phyloP scores from a whole-genome alignment of 2,113 vertebrate species.

The Sisor rabdophorus region DNA sequence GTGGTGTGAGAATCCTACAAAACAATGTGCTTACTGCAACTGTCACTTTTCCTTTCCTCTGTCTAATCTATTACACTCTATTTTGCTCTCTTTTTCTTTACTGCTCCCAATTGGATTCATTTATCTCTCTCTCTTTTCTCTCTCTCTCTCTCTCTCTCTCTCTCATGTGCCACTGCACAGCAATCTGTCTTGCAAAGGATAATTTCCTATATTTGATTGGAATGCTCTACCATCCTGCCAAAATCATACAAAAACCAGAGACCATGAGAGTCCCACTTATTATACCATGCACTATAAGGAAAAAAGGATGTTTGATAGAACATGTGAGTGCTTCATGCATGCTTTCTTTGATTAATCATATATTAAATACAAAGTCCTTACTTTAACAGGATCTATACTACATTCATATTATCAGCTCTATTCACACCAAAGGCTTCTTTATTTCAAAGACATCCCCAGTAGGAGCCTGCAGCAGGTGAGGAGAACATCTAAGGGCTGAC shows the following conservation, averaged over 20 bases:
- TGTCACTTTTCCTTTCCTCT: slow-evolving; percentile 20
- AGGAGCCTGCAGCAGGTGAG: slow-evolving; percentile 16
- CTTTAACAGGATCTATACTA: slow-evolving; percentile 8
- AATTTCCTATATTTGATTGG: slow-evolving; percentile 39
- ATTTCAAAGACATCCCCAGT: slow-evolving; percentile 29
- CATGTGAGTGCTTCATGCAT: slow-evolving; percentile 5
- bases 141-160: slow-evolving; percentile 19
- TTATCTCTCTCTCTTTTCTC: slow-evolving; percentile 17
- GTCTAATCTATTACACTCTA: slow-evolving; percentile 33
- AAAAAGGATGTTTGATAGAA: neutral
- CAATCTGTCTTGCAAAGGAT: slow-evolving; percentile 32
- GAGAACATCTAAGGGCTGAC: slow-evolving; percentile 44
- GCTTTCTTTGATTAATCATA: slow-evolving; percentile 14
- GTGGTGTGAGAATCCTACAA: slow-evolving; percentile 42
- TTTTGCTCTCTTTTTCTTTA: slow-evolving; percentile 10
- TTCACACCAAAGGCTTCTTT: slow-evolving; percentile 26
- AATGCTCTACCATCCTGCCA: slow-evolving; percentile 23
- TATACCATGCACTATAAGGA: slow-evolving; percentile 7
- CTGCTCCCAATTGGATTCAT: slow-evolving; percentile 27
- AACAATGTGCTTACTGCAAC: slow-evolving; percentile 36
- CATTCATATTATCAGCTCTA: slow-evolving; percentile 17
- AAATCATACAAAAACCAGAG: slow-evolving; percentile 13
- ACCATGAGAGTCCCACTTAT: slow-evolving; percentile 5
- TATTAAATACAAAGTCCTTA: slow-evolving; percentile 6
- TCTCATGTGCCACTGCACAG: slow-evolving; percentile 40